Percentiles rank a stretch among this genome's conserved stretches.
These are phyloP conservation scores for Tanypteryx hageni DNA, from an alignment of 2,888 invertebrate genomes.

Conservation along the genomic window DNA sequence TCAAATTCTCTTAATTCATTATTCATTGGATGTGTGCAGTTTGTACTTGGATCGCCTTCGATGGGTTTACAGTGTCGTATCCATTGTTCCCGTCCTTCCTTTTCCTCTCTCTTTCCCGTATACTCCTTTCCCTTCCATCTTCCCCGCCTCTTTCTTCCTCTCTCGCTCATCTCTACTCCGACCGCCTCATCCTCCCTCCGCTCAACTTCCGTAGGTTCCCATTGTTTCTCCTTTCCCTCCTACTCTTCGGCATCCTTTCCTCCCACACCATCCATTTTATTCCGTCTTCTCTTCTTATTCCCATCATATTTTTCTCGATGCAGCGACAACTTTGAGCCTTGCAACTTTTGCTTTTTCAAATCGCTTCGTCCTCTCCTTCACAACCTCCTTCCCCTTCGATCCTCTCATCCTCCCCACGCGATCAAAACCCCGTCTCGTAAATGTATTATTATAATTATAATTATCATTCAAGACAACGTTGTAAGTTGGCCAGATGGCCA, in stretches of 20 bases:
- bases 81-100: slow-evolving; percentile 7
- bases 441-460: background rate
- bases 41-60: background rate
- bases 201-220: too few species aligned
- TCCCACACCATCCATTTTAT: too few species aligned
- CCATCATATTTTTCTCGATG: slow-evolving; percentile 5
- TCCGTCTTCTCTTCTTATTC: background rate
- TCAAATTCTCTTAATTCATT: slow-evolving; percentile 16
- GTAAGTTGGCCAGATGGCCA: background rate
- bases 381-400: background rate
- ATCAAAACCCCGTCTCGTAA: background rate
- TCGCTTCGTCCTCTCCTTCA: background rate
- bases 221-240: too few species aligned
- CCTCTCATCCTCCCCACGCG: background rate
- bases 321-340: background rate
- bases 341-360: background rate
- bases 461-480: background rate
- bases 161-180: slow-evolving; percentile 23
- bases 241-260: too few species aligned
- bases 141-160: background rate
- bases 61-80: background rate
- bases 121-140: background rate
- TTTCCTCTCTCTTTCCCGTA: background rate
- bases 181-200: slow-evolving; percentile 1
- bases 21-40: slow-evolving; percentile 3